Conservation (phyloP, 2,888 invertebrate species). For the Rhabditophanes sp. region DNA sequence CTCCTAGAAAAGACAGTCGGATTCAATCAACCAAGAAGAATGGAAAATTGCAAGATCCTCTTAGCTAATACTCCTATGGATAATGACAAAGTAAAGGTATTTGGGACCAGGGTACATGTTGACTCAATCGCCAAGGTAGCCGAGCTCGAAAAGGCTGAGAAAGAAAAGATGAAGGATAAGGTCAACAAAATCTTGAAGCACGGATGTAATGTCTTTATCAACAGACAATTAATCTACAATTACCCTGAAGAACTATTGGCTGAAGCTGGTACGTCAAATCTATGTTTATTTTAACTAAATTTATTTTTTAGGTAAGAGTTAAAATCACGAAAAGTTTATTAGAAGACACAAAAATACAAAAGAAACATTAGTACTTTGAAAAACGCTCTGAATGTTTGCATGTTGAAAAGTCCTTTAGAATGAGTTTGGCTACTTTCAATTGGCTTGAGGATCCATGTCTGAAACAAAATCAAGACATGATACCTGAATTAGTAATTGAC, state of each 20-base stretch:
- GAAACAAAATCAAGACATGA: too few relatives aligned
- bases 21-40: constrained; percentile 82
- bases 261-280: constrained; percentile 65
- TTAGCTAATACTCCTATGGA: constrained; percentile 99
- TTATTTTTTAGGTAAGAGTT: too few relatives aligned
- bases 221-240: constrained; percentile 95
- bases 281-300: too few relatives aligned
- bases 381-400: too few relatives aligned
- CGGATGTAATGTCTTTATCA: constrained; percentile 91
- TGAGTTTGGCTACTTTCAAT: too few relatives aligned
- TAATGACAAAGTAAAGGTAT: constrained; percentile 83
- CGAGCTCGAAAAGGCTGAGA: constrained; percentile 88
- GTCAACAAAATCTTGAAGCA: constrained; percentile 79
- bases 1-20: constrained; percentile 88
- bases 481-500: too few relatives aligned
- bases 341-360: too few relatives aligned
- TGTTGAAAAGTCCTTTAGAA: too few relatives aligned
- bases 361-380: too few relatives aligned
- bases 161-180: constrained; percentile 99
- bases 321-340: too few relatives aligned
- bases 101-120: constrained; percentile 68
- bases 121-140: constrained; percentile 64
- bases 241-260: constrained; percentile 98
- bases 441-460: too few relatives aligned
- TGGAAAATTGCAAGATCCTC: constrained; percentile 86